Evolutionary conservation across 1,140 invertebrate genomes (phyloP).

Genomic region (Leptopilina clavipes): DNA sequence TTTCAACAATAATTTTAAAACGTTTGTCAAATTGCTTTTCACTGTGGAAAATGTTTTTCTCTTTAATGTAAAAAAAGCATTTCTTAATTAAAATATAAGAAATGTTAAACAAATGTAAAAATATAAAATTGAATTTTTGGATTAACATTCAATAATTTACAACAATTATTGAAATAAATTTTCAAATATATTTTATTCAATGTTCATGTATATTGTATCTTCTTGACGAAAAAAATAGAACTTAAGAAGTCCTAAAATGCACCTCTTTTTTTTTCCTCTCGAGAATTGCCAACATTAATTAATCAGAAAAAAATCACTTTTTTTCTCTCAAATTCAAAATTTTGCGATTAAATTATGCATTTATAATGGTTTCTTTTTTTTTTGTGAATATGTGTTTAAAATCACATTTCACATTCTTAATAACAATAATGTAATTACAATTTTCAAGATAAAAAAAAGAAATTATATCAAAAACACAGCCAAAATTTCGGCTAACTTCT

Average conservation of each 20-base stretch:
- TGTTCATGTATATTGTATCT: constrained; percentile 32
- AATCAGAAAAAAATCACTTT: too few species aligned
- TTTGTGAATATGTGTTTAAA: too few species aligned
- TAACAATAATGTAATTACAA: too few species aligned
- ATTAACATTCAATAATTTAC: neutral
- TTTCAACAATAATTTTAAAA: neutral
- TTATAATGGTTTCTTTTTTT: too few species aligned
- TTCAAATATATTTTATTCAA: constrained; percentile 63
- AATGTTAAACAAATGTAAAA: neutral
- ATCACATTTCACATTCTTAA: too few species aligned
- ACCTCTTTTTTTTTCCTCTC: neutral
- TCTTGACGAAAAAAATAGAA: neutral
- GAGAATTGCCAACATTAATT: neutral
- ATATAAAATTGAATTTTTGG: neutral
- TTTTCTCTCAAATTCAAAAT: too few species aligned
- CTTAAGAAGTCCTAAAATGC: neutral
- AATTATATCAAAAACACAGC: too few species aligned
- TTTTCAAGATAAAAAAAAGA: too few species aligned
- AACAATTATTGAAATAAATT: constrained; percentile 44
- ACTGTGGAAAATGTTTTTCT: neutral
- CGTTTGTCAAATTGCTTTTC: neutral
- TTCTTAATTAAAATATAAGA: neutral
- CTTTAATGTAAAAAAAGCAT: neutral
- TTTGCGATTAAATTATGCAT: too few species aligned
- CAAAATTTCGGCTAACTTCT: neutral